A percentile compares a stretch with the other conserved stretches of the same genome.
Evolutionary conservation across 2,797 vertebrate genomes (phyloP).

Genomic region (Epinephelus awoara): DNA sequence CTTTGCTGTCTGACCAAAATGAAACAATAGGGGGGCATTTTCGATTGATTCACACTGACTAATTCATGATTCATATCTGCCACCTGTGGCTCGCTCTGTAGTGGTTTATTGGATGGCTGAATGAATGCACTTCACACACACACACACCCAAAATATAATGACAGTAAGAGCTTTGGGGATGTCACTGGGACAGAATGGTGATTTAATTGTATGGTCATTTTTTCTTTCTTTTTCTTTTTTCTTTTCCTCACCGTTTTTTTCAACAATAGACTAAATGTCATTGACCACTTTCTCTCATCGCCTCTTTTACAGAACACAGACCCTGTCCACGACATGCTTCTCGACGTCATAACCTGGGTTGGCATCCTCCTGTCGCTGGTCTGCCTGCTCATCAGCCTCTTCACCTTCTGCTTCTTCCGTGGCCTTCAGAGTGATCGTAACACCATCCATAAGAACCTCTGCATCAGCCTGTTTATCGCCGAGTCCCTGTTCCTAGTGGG

Average conservation of each 20-base stretch:
- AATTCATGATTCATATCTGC: conserved; percentile 80
- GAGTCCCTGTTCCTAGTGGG: conserved; percentile 97
- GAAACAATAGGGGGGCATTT: conserved; percentile 67
- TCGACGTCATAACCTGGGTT: conserved; percentile 98
- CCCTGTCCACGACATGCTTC: conserved; percentile 93
- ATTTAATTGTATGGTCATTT: conserved; percentile 26
- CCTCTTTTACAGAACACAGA: conserved; percentile 87
- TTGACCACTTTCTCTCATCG: conserved; percentile 9
- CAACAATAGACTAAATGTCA: neutral
- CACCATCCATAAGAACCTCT: conserved; percentile 99
- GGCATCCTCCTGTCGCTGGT: conserved; percentile 98
- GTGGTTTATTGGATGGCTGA: conserved; percentile 49
- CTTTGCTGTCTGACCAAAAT: conserved; percentile 69
- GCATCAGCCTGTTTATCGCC: conserved; percentile 96
- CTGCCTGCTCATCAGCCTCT: conserved; percentile 98
- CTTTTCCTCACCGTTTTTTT: neutral
- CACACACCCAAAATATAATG: conserved; percentile 1
- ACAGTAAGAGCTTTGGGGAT: conserved; percentile 48
- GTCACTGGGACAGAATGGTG: neutral
- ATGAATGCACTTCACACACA: conserved; percentile 42
- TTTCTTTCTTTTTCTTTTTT: conserved; percentile 19
- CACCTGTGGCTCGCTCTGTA: conserved; percentile 74
- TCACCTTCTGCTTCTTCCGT: conserved; percentile 99
- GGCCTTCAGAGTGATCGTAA: conserved; percentile 98
- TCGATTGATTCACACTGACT: conserved; percentile 77